These are phyloP conservation scores for Poecilia wingei DNA, from an alignment of 2,797 vertebrate species.

Conservation along the genomic window DNA sequence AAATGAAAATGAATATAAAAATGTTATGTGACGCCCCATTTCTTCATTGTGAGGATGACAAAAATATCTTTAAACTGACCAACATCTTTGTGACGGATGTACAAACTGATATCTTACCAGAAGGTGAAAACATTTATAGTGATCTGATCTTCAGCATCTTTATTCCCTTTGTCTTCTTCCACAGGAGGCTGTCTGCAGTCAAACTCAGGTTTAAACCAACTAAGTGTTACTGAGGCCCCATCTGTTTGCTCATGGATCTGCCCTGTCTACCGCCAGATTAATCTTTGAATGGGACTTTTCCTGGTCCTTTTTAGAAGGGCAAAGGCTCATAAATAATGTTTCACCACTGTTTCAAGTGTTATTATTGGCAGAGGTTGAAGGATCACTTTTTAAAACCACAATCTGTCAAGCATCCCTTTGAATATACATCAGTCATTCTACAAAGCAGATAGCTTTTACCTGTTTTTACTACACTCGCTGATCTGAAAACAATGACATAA, in stretches of 20 bases:
- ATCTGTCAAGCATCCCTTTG: background rate
- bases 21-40: background rate
- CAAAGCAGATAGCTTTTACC: conserved; percentile 1
- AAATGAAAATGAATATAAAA: background rate
- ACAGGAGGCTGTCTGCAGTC: background rate
- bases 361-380: background rate
- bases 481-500: conserved; percentile 17
- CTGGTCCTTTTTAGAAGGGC: background rate
- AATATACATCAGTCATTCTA: background rate
- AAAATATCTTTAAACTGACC: background rate
- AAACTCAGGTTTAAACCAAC: background rate
- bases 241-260: background rate
- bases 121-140: too few relatives aligned
- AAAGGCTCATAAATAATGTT: background rate
- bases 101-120: too few relatives aligned
- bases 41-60: background rate
- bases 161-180: background rate
- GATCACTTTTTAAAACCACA: background rate
- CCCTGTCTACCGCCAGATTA: background rate
- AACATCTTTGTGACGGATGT: background rate
- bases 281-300: background rate
- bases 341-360: background rate
- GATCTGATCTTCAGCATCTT: too few relatives aligned
- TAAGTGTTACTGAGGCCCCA: background rate
- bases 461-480: conserved; percentile 17